Conservation (phyloP, 2,113 vertebrate genomes). For the Corythaixoides concolor region DNA sequence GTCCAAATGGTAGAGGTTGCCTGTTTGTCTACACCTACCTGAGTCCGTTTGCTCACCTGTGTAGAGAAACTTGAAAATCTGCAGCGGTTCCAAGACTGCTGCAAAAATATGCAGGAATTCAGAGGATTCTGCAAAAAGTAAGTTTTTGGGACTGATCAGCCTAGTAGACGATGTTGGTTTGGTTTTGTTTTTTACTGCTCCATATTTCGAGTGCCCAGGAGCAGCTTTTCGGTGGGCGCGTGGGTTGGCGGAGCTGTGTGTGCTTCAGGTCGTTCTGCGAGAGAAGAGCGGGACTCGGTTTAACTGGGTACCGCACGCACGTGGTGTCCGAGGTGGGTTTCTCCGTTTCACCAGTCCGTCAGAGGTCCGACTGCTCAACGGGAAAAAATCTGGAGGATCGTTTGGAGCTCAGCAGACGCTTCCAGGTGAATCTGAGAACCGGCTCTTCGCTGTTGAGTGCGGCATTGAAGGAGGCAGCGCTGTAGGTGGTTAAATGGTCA, state of each 20-base stretch:
- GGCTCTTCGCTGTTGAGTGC: background rate
- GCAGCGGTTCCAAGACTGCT: background rate
- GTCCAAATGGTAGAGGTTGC: too few species aligned
- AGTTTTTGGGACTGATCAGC: background rate
- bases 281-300: background rate
- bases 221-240: fast-evolving
- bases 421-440: background rate
- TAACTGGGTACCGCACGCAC: too few species aligned
- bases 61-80: background rate
- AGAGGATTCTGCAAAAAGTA: background rate
- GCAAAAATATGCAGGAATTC: background rate
- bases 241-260: background rate
- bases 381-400: background rate
- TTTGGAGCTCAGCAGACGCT: background rate
- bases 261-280: background rate
- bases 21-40: fast-evolving
- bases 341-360: background rate
- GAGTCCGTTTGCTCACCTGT: background rate
- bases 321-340: fast-evolving
- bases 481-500: background rate
- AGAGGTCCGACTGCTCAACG: fast-evolving
- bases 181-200: background rate
- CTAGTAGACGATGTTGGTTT: too few species aligned
- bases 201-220: fast-evolving
- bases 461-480: background rate